Percentiles rank a stretch among this genome's conserved stretches.
These are phyloP conservation scores for Dione vanillae DNA, from an alignment of 2,888 invertebrate genomes.

Conservation along the genomic window DNA sequence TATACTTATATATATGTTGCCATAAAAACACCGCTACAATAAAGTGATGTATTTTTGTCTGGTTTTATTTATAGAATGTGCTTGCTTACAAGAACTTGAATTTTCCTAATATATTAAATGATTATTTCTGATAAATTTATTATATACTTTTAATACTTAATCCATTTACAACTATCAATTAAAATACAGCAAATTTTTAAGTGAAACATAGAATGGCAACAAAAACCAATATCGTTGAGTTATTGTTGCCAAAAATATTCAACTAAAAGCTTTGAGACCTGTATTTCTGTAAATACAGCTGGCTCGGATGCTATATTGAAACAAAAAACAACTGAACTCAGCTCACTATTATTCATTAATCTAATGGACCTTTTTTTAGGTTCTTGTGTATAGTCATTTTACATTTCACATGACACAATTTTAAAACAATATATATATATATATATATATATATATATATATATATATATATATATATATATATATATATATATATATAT, in stretches of 20 bases:
- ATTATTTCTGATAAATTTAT: too few species aligned
- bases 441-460: too few species aligned
- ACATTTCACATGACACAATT: slow-evolving; percentile 1
- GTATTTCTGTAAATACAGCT: slow-evolving; percentile 35
- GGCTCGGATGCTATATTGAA: slow-evolving; percentile 33
- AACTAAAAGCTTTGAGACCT: slow-evolving; percentile 31
- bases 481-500: too few species aligned
- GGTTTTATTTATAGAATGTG: too few species aligned
- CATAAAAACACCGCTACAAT: too few species aligned
- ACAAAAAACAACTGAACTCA: slow-evolving; percentile 31
- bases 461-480: too few species aligned
- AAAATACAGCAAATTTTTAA: slow-evolving; percentile 11
- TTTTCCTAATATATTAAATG: too few species aligned
- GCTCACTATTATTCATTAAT: slow-evolving; percentile 40
- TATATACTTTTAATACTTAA: too few species aligned
- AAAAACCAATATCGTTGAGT: slow-evolving; percentile 27
- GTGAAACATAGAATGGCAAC: slow-evolving; percentile 11
- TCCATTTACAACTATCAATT: neutral
- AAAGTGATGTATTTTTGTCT: too few species aligned
- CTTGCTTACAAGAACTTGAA: too few species aligned
- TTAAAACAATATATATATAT: too few species aligned
- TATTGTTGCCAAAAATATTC: slow-evolving; percentile 32
- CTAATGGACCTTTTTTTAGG: slow-evolving; percentile 39
- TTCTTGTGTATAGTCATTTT: slow-evolving; percentile 5
- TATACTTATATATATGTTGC: too few species aligned